Evolutionary conservation across 2,888 invertebrate species (phyloP).

Genomic region (Empis livida): DNA sequence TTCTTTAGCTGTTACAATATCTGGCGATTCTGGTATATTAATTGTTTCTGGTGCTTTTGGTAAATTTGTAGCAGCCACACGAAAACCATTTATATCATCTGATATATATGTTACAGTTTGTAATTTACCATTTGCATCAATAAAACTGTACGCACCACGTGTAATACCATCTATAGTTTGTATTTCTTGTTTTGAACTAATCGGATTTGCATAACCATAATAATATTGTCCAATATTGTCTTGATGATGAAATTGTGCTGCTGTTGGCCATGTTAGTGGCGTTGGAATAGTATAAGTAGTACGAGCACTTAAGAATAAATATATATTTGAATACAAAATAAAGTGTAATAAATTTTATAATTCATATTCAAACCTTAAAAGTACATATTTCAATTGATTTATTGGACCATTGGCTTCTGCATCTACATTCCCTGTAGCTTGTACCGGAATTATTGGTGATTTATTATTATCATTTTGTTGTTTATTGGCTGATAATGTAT

Average conservation of each 20-base stretch:
- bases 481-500: constrained; percentile 7
- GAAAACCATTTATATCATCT: constrained; percentile 39
- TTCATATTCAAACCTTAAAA: constrained; percentile 8
- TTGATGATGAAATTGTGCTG: constrained; percentile 39
- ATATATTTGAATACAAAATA: constrained; percentile 3
- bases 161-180: constrained; percentile 39
- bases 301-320: constrained; percentile 5
- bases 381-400: constrained; percentile 8
- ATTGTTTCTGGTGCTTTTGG: constrained; percentile 22
- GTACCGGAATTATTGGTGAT: neutral
- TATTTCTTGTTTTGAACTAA: constrained; percentile 40
- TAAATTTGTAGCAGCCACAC: constrained; percentile 41
- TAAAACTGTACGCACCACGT: constrained; percentile 40
- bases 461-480: constrained; percentile 4
- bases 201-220: constrained; percentile 41
- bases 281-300: constrained; percentile 10
- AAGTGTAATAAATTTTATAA: constrained; percentile 2
- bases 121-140: constrained; percentile 40
- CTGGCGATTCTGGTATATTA: constrained; percentile 12
- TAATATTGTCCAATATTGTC: constrained; percentile 42
- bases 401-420: neutral
- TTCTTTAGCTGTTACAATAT: constrained; percentile 11
- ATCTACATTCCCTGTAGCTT: neutral
- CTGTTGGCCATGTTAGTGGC: constrained; percentile 17
- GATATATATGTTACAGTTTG: constrained; percentile 40